Evolutionary conservation across 2,113 vertebrate species (phyloP), one percentile per base, ranked within the genome.

Genomic region (Megaceryle maxima): DNA sequence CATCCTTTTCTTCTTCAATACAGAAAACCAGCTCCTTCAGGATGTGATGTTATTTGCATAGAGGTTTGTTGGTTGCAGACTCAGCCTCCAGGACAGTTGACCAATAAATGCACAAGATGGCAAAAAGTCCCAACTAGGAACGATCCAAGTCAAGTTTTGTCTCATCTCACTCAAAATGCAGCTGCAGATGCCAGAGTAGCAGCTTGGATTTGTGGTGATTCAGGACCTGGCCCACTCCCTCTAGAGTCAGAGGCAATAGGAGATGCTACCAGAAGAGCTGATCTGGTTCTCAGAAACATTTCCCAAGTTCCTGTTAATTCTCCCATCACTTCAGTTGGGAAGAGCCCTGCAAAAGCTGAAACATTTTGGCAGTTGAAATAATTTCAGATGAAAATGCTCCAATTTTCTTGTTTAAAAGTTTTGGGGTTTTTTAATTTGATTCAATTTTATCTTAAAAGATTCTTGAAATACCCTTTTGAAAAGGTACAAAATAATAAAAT

Each of bases 291-390:
- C 77, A 96, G 93, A 48, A 92, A 25, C n/a, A 7, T 78, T 67
- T 73, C 22, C 19, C 41, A 46, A 82, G 33, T 81, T 67, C 66
- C 87, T 59, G 24, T 13, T 95, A 89, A 84, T 67, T 56, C 84
- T 37, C 24, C 51, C 87, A 37, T 88, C 87, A 57, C 5, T 73
- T 91, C 91, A 80, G 59, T 12, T 77, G 77, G 46, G 69, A 91
- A 35, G 46, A 87, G 41, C 63, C 35, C 39, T 35, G 56, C 33
- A 43, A 55, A 56, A 31, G 69, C 56, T 91, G 95, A 87, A 92
- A 95, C 84, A 26, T 93, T 96, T 92, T 95, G 96, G 92, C 92
- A 94, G 73, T 13, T 75, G 77, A 87, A 91, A 31, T 22, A 7
- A 89, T 92, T 94, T 59, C 41, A 62, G 28, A 43, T 68, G 87